Evolutionary conservation across 2,797 vertebrate genomes (phyloP).

Genomic region (Coracias cyanogaster): DNA sequence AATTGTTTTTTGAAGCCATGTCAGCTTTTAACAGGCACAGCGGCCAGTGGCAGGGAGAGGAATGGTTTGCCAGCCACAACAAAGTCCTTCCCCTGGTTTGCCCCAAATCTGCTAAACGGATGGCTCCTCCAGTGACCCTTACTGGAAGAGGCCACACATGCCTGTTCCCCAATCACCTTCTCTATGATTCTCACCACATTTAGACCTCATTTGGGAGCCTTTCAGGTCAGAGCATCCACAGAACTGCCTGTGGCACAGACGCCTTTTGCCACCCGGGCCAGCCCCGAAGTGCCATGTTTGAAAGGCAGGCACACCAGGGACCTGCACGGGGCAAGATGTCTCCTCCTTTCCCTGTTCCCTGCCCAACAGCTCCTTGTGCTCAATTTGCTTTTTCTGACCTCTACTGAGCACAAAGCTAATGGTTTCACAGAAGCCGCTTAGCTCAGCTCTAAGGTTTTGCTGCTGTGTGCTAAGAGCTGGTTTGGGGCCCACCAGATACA

Average conservation of each 20-base stretch:
- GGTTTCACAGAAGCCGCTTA: conserved; percentile 1
- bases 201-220: not conserved
- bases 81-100: not conserved
- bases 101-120: not conserved
- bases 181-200: not conserved
- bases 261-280: not conserved
- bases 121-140: not conserved
- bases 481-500: not conserved
- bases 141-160: not conserved
- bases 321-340: not conserved
- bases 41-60: not conserved
- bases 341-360: not conserved
- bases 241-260: not conserved
- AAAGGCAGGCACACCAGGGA: not conserved
- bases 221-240: not conserved
- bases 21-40: not conserved
- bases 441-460: conserved; percentile 22
- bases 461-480: not conserved
- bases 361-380: not conserved
- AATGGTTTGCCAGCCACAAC: not conserved
- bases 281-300: accelerated
- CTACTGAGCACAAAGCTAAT: not conserved
- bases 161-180: not conserved
- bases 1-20: not conserved
- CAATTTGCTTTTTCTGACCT: not conserved